Evolutionary conservation across 2,797 vertebrate species (phyloP).

Genomic region (Mus spretus): DNA sequence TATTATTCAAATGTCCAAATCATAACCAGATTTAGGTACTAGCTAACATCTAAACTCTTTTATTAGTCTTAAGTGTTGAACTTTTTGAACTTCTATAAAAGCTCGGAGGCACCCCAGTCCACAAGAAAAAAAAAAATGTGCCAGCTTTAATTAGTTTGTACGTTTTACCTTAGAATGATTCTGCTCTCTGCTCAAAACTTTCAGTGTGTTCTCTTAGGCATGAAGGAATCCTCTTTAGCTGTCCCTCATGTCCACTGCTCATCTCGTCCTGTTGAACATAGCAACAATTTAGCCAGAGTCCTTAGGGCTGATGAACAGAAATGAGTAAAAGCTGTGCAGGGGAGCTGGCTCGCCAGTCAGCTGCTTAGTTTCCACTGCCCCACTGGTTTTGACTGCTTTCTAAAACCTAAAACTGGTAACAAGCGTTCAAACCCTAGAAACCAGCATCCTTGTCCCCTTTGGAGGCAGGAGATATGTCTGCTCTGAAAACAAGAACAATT

Average conservation of each 20-base stretch:
- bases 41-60: neutral
- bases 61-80: neutral
- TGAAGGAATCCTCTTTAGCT: neutral
- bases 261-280: neutral
- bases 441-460: neutral
- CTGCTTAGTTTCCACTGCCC: neutral
- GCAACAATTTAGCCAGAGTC: neutral
- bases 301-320: neutral
- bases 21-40: neutral
- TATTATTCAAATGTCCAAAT: neutral
- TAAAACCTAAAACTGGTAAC: neutral
- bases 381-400: neutral
- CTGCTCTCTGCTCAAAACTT: neutral
- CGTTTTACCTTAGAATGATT: neutral
- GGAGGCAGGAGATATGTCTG: neutral
- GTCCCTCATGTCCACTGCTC: neutral
- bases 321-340: neutral
- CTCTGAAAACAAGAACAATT: neutral
- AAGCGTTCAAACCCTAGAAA: neutral
- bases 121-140: neutral
- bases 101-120: neutral
- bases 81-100: neutral
- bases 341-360: neutral
- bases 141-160: neutral
- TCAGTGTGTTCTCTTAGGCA: neutral